Conservation (phyloP, 2,888 invertebrate genomes). For the Oligia fasciuncula region DNA sequence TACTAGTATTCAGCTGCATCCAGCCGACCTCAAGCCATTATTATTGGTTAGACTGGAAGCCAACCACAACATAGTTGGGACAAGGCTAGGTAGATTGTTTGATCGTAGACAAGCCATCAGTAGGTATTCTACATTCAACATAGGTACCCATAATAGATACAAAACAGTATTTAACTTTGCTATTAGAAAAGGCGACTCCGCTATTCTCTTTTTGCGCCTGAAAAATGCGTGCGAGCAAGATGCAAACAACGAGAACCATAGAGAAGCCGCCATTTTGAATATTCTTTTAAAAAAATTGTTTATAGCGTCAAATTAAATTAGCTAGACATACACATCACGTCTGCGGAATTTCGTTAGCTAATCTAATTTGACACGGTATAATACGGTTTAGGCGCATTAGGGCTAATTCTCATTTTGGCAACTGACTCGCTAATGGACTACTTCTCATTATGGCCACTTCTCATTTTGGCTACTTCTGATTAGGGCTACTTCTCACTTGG, state of each 20-base stretch:
- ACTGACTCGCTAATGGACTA: too few species aligned
- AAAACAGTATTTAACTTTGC: conserved; percentile 15
- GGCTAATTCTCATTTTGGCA: too few species aligned
- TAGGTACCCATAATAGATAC: conserved; percentile 1
- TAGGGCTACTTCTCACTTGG: too few species aligned
- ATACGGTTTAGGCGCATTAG: too few species aligned
- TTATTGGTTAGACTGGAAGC: neutral
- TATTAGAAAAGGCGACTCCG: too few species aligned
- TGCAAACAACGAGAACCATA: neutral
- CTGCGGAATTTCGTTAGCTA: too few species aligned
- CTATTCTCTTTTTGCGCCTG: neutral
- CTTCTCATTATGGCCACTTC: too few species aligned
- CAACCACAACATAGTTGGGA: neutral
- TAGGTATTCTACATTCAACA: conserved; percentile 18
- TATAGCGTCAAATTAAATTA: neutral
- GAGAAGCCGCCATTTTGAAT: neutral
- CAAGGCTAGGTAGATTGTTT: neutral
- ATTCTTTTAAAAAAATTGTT: neutral
- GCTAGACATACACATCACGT: neutral
- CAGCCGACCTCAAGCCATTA: neutral
- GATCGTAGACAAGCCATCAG: neutral
- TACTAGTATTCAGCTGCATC: neutral
- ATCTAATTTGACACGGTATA: too few species aligned
- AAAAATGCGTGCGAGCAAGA: neutral
- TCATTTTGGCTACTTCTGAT: too few species aligned